These are phyloP conservation scores for Lampropteryx suffumata DNA, from an alignment of 2,888 invertebrate genomes.

Conservation along the genomic window DNA sequence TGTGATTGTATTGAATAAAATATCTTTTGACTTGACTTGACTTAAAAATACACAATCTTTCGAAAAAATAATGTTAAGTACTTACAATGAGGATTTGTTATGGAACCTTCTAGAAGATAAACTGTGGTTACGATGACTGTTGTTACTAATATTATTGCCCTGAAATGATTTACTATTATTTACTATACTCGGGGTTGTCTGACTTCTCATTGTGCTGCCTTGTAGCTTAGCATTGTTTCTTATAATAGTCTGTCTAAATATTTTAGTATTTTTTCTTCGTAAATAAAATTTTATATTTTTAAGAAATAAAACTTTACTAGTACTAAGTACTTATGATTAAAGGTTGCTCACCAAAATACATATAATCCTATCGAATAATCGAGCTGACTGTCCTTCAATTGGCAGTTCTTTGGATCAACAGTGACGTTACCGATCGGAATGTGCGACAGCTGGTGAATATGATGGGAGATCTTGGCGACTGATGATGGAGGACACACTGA, in stretches of 20 bases:
- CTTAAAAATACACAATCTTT: too few relatives aligned
- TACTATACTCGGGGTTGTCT: too few relatives aligned
- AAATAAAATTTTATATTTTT: too few relatives aligned
- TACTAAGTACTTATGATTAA: neutral
- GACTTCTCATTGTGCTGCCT: too few relatives aligned
- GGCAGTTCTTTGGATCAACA: constrained; percentile 25
- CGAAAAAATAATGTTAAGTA: too few relatives aligned
- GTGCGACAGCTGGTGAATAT: constrained; percentile 16
- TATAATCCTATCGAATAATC: constrained; percentile 12
- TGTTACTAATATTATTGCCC: constrained; percentile 3
- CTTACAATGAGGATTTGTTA: constrained; percentile 15
- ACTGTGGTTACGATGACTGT: neutral
- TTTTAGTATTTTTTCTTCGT: too few relatives aligned
- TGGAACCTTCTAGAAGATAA: constrained; percentile 7
- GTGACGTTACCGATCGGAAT: constrained; percentile 11
- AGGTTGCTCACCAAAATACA: constrained; percentile 22
- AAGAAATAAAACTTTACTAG: too few relatives aligned
- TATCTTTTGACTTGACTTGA: too few relatives aligned
- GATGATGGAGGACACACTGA: constrained; percentile 18
- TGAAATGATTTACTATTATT: too few relatives aligned
- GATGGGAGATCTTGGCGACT: constrained; percentile 22
- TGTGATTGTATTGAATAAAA: too few relatives aligned
- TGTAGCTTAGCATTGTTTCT: too few relatives aligned
- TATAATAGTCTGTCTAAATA: too few relatives aligned
- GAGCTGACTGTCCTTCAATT: constrained; percentile 3